Percentiles rank a stretch among this genome's conserved stretches.
These are phyloP conservation scores for Lottia scabra DNA, from an alignment of 2,888 invertebrate species.

Conservation along the genomic window DNA sequence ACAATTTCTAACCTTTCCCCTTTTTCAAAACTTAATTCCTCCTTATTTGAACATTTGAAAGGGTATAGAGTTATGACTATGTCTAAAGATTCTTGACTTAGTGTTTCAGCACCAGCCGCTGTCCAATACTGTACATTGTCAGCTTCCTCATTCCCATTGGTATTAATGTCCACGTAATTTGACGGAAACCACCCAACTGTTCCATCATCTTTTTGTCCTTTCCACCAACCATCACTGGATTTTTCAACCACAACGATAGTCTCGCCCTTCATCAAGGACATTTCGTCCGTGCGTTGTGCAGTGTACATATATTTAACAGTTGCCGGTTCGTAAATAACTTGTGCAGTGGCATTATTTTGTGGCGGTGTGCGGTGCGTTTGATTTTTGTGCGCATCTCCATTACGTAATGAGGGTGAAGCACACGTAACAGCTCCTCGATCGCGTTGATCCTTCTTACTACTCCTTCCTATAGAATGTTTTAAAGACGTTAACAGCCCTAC, in stretches of 20 bases:
- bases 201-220: slow-evolving; percentile 75
- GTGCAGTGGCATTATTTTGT: slow-evolving; percentile 11
- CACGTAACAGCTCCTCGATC: slow-evolving; percentile 10
- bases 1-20: slow-evolving; percentile 95
- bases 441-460: slow-evolving; percentile 47
- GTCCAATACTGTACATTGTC: slow-evolving; percentile 47
- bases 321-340: slow-evolving; percentile 44
- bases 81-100: slow-evolving; percentile 74
- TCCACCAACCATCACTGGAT: slow-evolving; percentile 99
- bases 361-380: slow-evolving; percentile 2
- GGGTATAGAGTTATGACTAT: slow-evolving; percentile 92
- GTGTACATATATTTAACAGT: slow-evolving; percentile 88
- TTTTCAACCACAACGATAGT: slow-evolving; percentile 94
- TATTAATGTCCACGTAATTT: slow-evolving; percentile 82
- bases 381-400: slow-evolving; percentile 27
- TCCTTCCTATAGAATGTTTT: slow-evolving; percentile 61
- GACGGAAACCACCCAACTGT: slow-evolving; percentile 95
- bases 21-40: slow-evolving; percentile 96
- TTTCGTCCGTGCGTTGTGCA: slow-evolving; percentile 95
- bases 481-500: slow-evolving; percentile 64
- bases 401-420: slow-evolving; percentile 27
- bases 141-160: slow-evolving; percentile 17
- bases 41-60: slow-evolving; percentile 81
- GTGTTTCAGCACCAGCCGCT: slow-evolving; percentile 47
- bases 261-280: slow-evolving; percentile 94